Percentiles rank a stretch among this genome's conserved stretches.
phyloP scores from a whole-genome alignment of 1,140 invertebrate species.

The Drosophila sproati region DNA sequence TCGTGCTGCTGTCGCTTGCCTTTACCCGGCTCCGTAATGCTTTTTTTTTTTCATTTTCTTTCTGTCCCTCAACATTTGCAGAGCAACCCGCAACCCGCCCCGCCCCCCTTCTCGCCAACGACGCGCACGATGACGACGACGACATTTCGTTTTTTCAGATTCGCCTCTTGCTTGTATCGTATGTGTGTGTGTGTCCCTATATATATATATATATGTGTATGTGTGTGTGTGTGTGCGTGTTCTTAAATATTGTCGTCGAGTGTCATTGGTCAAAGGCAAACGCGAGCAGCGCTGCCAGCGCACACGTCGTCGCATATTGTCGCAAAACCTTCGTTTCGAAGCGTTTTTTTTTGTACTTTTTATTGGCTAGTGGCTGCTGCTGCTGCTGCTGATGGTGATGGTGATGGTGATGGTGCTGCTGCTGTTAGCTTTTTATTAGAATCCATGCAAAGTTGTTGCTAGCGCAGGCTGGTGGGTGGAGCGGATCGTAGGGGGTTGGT shows the following conservation, averaged over 20 bases:
- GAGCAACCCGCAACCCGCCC: constrained; percentile 8
- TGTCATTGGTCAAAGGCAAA: constrained; percentile 83
- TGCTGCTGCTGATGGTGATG: constrained; percentile 15
- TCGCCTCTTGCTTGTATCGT: constrained; percentile 58
- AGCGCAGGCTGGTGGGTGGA: not conserved
- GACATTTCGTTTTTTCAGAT: constrained; percentile 75
- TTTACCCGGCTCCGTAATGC: constrained; percentile 10
- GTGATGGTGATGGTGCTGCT: constrained; percentile 2
- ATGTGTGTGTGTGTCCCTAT: constrained; percentile 18
- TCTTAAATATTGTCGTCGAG: constrained; percentile 84
- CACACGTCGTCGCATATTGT: constrained; percentile 52
- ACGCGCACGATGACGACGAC: constrained; percentile 38
- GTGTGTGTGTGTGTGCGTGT: constrained; percentile 47
- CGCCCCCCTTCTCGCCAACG: constrained; percentile 5
- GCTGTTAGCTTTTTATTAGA: constrained; percentile 63
- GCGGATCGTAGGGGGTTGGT: no score
- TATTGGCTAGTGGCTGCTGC: constrained; percentile 20
- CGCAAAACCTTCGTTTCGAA: constrained; percentile 46
- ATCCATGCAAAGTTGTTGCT: constrained; percentile 25
- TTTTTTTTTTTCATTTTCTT: constrained; percentile 30
- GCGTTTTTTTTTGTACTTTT: constrained; percentile 22
- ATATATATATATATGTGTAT: constrained; percentile 5
- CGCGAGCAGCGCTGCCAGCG: constrained; percentile 45
- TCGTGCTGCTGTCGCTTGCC: constrained; percentile 33
- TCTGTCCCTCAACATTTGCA: constrained; percentile 65